A percentile compares a stretch with the other conserved stretches of the same genome.
Evolutionary conservation across 1,140 invertebrate genomes (phyloP).

Genomic region (Drosophila asahinai): DNA sequence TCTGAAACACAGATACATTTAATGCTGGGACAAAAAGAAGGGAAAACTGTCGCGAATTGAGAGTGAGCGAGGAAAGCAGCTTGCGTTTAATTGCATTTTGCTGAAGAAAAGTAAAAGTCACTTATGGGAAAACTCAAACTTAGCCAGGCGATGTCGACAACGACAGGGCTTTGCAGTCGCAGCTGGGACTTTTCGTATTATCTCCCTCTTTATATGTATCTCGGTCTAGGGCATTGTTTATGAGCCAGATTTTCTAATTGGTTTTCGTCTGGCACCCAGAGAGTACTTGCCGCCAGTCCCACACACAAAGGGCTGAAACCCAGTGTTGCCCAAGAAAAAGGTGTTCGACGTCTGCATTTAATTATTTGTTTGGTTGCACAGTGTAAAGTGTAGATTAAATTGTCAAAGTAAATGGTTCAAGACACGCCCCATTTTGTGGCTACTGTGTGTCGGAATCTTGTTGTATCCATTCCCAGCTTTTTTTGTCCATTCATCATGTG

Average conservation of each 20-base stretch:
- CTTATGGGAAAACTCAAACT: slow-evolving; percentile 42
- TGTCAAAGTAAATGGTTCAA: slow-evolving; percentile 70
- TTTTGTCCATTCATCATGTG: slow-evolving; percentile 55
- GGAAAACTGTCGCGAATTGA: slow-evolving; percentile 47
- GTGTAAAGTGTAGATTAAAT: slow-evolving; percentile 64
- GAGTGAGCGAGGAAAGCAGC: slow-evolving; percentile 30
- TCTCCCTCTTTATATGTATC: slow-evolving; percentile 11
- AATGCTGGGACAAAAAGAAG: slow-evolving; percentile 16
- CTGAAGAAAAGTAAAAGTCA: slow-evolving; percentile 67
- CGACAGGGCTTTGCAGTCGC: slow-evolving; percentile 10
- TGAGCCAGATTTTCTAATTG: slow-evolving; percentile 72
- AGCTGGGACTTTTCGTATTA: slow-evolving; percentile 27
- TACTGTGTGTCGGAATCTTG: slow-evolving; percentile 56
- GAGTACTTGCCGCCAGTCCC: slow-evolving; percentile 2
- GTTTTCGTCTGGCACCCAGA: slow-evolving; percentile 38
- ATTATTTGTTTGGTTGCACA: slow-evolving; percentile 39
- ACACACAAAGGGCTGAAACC: slow-evolving; percentile 37
- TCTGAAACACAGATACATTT: slow-evolving; percentile 44
- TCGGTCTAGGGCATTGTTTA: slow-evolving; percentile 56
- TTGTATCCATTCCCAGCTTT: slow-evolving; percentile 14
- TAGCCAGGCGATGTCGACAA: slow-evolving; percentile 34
- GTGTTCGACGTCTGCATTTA: slow-evolving; percentile 40
- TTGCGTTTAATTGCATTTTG: slow-evolving; percentile 72
- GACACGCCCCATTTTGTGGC: slow-evolving; percentile 45
- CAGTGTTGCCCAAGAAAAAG: slow-evolving; percentile 41